Evolutionary conservation across 2,797 vertebrate genomes (phyloP).

Genomic region (Pangasius larnaudii): DNA sequence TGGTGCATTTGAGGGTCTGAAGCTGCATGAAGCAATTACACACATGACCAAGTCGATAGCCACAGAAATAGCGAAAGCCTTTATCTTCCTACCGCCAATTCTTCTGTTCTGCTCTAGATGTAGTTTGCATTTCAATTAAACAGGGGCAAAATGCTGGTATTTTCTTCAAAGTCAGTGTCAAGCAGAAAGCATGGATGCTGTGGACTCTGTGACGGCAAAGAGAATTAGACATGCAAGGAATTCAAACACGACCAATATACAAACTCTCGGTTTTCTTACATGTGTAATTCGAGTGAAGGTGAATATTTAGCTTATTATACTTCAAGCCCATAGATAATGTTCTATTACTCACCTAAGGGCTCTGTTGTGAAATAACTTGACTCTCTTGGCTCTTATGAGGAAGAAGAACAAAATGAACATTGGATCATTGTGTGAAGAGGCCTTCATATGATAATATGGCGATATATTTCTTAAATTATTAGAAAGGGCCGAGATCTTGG

Average conservation of each 20-base stretch:
- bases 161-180: slow-evolving; percentile 77
- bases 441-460: slow-evolving; percentile 3
- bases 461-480: not conserved
- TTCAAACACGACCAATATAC: slow-evolving; percentile 29
- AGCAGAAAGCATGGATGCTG: slow-evolving; percentile 65
- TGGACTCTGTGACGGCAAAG: slow-evolving; percentile 61
- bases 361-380: not conserved
- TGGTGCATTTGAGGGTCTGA: slow-evolving; percentile 72
- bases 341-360: slow-evolving; percentile 15
- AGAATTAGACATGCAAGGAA: slow-evolving; percentile 61
- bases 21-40: slow-evolving; percentile 79
- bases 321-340: slow-evolving; percentile 27
- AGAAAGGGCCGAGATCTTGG: not conserved
- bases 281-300: not conserved
- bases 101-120: slow-evolving; percentile 71
- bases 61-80: slow-evolving; percentile 71
- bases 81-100: slow-evolving; percentile 74
- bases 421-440: slow-evolving; percentile 11
- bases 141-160: slow-evolving; percentile 65
- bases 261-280: slow-evolving; percentile 19
- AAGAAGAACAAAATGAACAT: slow-evolving; percentile 7
- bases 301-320: not conserved
- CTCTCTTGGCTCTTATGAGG: not conserved
- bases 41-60: slow-evolving; percentile 79
- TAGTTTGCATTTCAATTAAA: slow-evolving; percentile 86